Evolutionary conservation across 2,113 vertebrate species (phyloP).

Genomic region (Pelmatolapia mariae): DNA sequence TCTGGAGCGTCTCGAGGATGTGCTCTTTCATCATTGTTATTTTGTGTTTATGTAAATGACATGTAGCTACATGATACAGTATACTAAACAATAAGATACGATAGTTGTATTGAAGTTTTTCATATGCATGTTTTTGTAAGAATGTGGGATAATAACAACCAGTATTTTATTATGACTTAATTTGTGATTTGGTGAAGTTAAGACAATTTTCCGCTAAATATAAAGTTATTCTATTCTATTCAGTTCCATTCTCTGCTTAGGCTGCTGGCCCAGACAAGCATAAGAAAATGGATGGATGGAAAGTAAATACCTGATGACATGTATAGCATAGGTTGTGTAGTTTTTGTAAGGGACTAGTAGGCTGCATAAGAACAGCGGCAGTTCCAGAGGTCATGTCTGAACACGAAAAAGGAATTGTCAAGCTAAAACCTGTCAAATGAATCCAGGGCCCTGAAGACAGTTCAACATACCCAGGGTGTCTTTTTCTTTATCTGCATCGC

Average conservation of each 20-base stretch:
- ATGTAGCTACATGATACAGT: neutral
- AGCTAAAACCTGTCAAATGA: neutral
- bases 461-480: fast-evolving
- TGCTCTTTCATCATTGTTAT: neutral
- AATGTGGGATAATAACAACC: neutral
- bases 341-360: neutral
- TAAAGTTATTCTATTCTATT: neutral
- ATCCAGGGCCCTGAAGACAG: neutral
- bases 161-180: neutral
- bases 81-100: neutral
- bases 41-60: neutral
- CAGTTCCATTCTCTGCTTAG: neutral
- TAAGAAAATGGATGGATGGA: fast-evolving
- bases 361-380: neutral
- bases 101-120: neutral
- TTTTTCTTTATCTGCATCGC: neutral
- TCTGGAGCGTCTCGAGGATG: fast-evolving
- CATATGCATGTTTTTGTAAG: neutral
- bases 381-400: neutral
- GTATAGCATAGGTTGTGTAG: neutral
- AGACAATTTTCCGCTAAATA: neutral
- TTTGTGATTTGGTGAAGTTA: neutral
- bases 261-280: neutral
- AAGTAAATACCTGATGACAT: fast-evolving
- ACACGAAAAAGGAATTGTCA: neutral